phyloP scores from a whole-genome alignment of 2,797 vertebrate genomes.

The Ciconia nigra region DNA sequence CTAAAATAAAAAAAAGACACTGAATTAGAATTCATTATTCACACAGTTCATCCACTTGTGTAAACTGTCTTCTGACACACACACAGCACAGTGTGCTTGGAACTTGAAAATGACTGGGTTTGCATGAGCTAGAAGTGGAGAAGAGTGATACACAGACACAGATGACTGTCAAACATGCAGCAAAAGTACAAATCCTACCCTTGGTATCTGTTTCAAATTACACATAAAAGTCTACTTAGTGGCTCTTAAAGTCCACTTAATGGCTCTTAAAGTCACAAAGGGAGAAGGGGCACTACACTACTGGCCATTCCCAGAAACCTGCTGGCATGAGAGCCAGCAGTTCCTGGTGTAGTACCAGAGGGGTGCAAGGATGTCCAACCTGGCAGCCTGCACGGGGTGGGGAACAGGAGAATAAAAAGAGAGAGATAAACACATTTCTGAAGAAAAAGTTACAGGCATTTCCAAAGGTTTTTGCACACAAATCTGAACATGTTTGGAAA shows the following conservation, averaged over 20 bases:
- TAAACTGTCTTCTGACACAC: not conserved
- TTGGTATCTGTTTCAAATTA: not conserved
- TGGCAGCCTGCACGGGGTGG: not conserved
- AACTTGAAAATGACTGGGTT: not conserved
- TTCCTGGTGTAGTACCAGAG: not conserved
- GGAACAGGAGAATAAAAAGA: not conserved
- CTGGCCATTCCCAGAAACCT: not conserved
- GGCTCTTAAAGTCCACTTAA: not conserved
- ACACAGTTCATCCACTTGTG: not conserved
- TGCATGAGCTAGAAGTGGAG: not conserved
- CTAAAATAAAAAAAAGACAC: not conserved
- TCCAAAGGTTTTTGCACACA: not conserved
- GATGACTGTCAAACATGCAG: not conserved
- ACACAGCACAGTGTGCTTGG: not conserved
- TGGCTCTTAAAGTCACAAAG: not conserved
- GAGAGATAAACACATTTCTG: not conserved
- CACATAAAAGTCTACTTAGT: not conserved
- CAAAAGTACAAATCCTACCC: not conserved
- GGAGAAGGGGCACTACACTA: not conserved
- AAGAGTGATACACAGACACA: not conserved
- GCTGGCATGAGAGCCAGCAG: not conserved
- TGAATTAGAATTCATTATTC: constrained; percentile 6
- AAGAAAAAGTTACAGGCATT: not conserved
- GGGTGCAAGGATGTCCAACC: not conserved
- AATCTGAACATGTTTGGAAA: not conserved